A percentile compares a stretch with the other conserved stretches of the same genome.
phyloP scores from a whole-genome alignment of 2,888 invertebrate species.

The Theodoxus fluviatilis region DNA sequence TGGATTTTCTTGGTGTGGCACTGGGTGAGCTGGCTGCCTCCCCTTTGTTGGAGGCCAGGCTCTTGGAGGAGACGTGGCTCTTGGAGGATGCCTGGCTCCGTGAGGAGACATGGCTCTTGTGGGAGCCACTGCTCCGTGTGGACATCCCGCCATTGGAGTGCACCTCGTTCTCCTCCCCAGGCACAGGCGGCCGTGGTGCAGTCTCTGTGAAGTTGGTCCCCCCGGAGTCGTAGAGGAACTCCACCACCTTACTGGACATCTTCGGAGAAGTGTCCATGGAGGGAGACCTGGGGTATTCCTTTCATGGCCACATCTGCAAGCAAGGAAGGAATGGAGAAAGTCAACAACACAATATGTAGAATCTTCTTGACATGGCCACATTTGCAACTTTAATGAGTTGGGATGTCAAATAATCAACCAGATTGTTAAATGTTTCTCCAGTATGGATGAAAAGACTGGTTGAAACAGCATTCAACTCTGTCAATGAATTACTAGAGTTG shows the following conservation, averaged over 20 bases:
- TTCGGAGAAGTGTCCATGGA: too few species aligned
- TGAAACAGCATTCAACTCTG: too few species aligned
- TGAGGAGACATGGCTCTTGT: slow-evolving; percentile 56
- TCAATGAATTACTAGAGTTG: too few species aligned
- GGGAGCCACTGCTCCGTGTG: slow-evolving; percentile 58
- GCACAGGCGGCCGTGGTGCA: slow-evolving; percentile 62
- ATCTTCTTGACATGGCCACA: too few species aligned
- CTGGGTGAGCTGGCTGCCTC: slow-evolving; percentile 53
- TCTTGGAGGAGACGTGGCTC: slow-evolving; percentile 46
- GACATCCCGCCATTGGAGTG: slow-evolving; percentile 61
- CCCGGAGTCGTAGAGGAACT: slow-evolving; percentile 58
- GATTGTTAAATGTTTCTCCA: too few species aligned
- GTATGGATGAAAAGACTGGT: too few species aligned
- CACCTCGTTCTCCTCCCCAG: slow-evolving; percentile 63
- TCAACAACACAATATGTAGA: too few species aligned
- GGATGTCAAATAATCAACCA: too few species aligned
- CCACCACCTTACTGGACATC: slow-evolving; percentile 55
- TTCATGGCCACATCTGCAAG: too few species aligned
- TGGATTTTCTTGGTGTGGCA: slow-evolving; percentile 61
- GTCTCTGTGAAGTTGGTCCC: slow-evolving; percentile 61
- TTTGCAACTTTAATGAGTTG: too few species aligned
- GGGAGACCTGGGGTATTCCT: too few species aligned
- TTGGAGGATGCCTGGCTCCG: slow-evolving; percentile 41
- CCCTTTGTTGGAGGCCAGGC: slow-evolving; percentile 47
- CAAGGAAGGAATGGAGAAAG: too few species aligned